Evolutionary conservation across 2,888 invertebrate species (phyloP).

Genomic region (Cepaea hortensis): DNA sequence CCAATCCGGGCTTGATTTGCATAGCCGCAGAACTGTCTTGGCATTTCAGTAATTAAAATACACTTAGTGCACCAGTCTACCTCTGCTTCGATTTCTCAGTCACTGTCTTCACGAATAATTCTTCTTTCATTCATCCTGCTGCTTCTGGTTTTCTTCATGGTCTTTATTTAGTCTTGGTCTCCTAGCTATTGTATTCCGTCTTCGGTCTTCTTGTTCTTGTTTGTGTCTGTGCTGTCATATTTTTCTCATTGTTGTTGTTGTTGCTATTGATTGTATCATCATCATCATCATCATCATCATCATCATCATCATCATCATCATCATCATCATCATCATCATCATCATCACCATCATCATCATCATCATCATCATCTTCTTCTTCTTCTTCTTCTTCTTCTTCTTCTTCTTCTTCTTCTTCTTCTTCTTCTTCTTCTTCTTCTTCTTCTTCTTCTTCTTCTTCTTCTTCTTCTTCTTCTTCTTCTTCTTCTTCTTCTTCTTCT

Average conservation of each 20-base stretch:
- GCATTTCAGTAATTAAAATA: too few species aligned
- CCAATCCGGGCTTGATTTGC: too few species aligned
- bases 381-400: not conserved
- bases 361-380: not conserved
- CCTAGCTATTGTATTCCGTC: not conserved
- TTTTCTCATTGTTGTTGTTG: not conserved
- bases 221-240: not conserved
- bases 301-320: not conserved
- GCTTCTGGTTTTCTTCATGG: not conserved
- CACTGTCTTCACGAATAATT: not conserved
- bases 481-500: conserved; percentile 2
- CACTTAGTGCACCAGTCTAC: not conserved
- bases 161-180: not conserved
- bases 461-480: not conserved
- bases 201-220: not conserved
- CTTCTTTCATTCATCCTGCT: not conserved
- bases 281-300: not conserved
- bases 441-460: not conserved
- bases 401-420: not conserved
- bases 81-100: not conserved
- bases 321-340: not conserved
- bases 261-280: not conserved
- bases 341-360: not conserved
- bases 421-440: not conserved
- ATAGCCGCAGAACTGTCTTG: too few species aligned